Base-by-base conservation (phyloP, 2,113 vertebrate genomes). In the Odontesthes bonariensis region DNA sequence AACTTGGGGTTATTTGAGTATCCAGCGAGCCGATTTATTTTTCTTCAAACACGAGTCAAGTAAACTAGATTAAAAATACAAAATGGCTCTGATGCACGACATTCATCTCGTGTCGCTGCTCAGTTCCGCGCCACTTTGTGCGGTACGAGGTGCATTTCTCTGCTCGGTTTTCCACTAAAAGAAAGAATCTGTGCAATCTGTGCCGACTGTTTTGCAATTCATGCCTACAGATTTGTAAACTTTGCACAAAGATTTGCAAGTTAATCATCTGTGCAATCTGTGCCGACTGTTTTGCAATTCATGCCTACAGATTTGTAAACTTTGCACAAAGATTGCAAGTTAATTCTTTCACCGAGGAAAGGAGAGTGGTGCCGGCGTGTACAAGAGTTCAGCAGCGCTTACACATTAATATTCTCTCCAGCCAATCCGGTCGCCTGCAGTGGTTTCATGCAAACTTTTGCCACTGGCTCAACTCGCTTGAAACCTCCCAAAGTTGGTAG, bases 151-250 rank as follows among this genome's bases (percentile, higher is more conserved):
- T 19, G 17, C 13, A 5, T 47, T 47, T 47, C 14, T 47, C n/a
- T 7, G 33, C 10, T 60, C 38, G 1, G 10, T 40, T 60, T 60
- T 13, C 38, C 12, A 40, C 35, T 10, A 42, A 35, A 8, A 10
- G 8, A 49, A 5, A 49, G 46, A 1, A 49, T 3, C 17, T 7
- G 16, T 49, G 46, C 46, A 49, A n/a, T 17, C 44, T 17, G 44
- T 16, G 17, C 46, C 46, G 19, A 8, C 17, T 49, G 9, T 20
- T 60, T 60, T 40, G 20, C n/a, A 60, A 61, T 27, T 38, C 13
- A 8, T 27, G 22, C 59, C 20, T 8, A 44, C 35, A 60, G 58
- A 61, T 61, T 44, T 61, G 38, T 22, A 44, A 61, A 61, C 20
- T 35, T 3, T 38, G 31, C 56, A 38, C 17, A 6, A 3, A 35